Conservation (phyloP, 53 echinoderm and acorn worm species). For the Echinometra lucunter region DNA sequence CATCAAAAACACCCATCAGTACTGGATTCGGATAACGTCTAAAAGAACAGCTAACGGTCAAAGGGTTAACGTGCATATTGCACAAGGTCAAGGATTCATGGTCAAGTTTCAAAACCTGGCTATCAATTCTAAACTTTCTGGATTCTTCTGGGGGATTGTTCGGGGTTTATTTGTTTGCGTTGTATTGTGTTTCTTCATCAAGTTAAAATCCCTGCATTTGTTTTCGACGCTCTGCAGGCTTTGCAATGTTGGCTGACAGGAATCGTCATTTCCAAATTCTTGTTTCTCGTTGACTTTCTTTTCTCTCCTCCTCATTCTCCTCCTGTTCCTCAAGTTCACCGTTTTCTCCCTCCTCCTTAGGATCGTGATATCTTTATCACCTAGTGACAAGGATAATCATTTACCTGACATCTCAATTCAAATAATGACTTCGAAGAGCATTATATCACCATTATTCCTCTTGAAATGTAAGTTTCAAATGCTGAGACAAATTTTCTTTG, state of each 20-base stretch:
- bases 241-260: slow-evolving; percentile 15
- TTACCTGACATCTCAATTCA: not conserved
- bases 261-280: not conserved
- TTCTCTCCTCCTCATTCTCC: not conserved
- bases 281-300: not conserved
- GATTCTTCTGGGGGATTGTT: slow-evolving; percentile 52
- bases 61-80: slow-evolving; percentile 39
- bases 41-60: not conserved
- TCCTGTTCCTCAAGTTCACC: not conserved
- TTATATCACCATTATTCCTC: not conserved
- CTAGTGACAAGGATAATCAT: not conserved
- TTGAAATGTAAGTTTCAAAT: not conserved
- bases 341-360: not conserved
- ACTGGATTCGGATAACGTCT: slow-evolving; percentile 16
- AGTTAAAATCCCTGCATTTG: not conserved
- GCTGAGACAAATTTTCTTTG: too few species aligned
- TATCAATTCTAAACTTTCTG: slow-evolving; percentile 58
- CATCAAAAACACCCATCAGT: not conserved
- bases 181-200: slow-evolving; percentile 47
- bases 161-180: slow-evolving; percentile 53
- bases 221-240: slow-evolving; percentile 24
- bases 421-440: not conserved
- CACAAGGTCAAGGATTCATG: slow-evolving; percentile 64
- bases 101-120: slow-evolving; percentile 67
- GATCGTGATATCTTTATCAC: not conserved